A percentile compares a stretch with the other conserved stretches of the same genome.
These are phyloP conservation scores for Sceloporus tristichus DNA, from an alignment of 2,113 vertebrate species.

Conservation along the genomic window DNA sequence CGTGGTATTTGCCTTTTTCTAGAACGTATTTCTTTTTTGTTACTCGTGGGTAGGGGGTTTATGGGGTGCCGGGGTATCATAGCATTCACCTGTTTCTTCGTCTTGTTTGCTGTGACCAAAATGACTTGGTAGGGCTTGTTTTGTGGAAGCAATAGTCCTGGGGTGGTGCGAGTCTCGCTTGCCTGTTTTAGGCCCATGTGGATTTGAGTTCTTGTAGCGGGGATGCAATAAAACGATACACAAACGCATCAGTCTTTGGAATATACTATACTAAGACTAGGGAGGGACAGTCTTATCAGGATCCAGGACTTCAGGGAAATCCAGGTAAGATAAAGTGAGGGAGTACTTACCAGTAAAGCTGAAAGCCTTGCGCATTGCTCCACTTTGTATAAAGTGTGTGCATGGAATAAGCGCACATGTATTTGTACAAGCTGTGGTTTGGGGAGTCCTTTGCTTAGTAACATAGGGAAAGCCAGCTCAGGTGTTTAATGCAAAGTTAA, in stretches of 20 bases:
- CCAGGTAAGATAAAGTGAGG: slow-evolving; percentile 1
- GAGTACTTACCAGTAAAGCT: background rate
- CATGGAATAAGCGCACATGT: background rate
- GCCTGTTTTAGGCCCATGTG: background rate
- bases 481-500: background rate
- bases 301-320: background rate
- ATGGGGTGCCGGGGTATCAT: background rate
- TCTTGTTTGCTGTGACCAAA: background rate
- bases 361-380: background rate
- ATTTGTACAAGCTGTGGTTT: background rate
- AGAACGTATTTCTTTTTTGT: background rate
- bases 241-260: background rate
- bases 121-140: background rate
- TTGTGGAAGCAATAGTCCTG: background rate
- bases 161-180: background rate
- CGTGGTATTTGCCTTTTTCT: background rate
- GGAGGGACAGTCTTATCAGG: background rate
- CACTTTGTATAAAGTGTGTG: rapidly evolving
- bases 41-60: background rate
- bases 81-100: background rate
- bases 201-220: background rate
- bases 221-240: background rate
- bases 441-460: background rate
- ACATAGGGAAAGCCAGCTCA: background rate
- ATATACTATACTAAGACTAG: background rate